Evolutionary conservation across 1,140 invertebrate species (phyloP), one percentile per base, ranked within the genome.

Genomic region (Nylanderia fulva): DNA sequence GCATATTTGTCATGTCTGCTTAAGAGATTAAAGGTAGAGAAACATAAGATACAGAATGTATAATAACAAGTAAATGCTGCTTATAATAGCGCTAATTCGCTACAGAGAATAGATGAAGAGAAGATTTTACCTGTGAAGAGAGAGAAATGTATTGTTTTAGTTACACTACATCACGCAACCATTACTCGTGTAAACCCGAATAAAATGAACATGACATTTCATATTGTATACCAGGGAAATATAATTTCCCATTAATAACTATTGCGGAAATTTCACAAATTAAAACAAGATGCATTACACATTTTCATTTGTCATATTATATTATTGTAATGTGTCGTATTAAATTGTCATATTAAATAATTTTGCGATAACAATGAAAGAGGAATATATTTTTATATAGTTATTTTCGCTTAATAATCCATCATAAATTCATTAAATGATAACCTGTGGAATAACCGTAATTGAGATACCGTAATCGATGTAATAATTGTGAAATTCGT

Each of bases 71-170:
- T 66, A 77, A n/a, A 66, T 77, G 42, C 60, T 13, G 75, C 21
- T 54, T 77, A 77, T 77, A 77, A 77, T 52, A 45, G 29, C 75
- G 75, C 24, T 77, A 77, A 77, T 18, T 77, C 60, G 39, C n/a
- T 77, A 33, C 60, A 2, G 75, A 52, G 72, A 83, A 74, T 83
- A 61, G 69, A 48, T 75, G 45, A 75, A 75, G 71, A 54, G 71
- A 76, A 63, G 72, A 84, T 84, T 84, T 76, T 48, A 54, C 71
- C 8, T 48, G 45, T 18, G 45, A 15, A 45, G 36, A 36, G 56
- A n/a, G n/a, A 76, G 82, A 66, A 72, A 84, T 76, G 69, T 76
- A 77, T 77, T 77, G 42, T 77, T 60, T 58, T 18, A 64, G 27
- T n/a, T 76, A 33, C 18, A 60, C 15, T 61, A 61, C 75, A 36